Conservation (phyloP, 1,140 invertebrate genomes). For the Helicorthomorpha holstii region DNA sequence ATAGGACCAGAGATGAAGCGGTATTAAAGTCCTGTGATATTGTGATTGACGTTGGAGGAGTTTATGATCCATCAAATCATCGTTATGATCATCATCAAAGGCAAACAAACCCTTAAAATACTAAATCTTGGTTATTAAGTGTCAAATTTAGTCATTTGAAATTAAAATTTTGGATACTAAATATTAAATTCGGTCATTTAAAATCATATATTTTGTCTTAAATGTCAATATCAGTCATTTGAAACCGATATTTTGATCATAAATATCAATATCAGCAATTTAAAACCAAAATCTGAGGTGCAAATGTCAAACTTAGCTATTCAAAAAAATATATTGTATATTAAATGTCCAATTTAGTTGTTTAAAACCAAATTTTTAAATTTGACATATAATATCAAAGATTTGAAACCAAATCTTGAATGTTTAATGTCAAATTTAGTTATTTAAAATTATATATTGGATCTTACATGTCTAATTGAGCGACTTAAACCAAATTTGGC, state of each 20-base stretch:
- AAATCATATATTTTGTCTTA: too few species aligned
- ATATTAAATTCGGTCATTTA: too few species aligned
- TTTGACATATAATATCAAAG: not conserved
- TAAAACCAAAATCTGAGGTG: too few species aligned
- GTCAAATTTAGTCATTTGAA: not conserved
- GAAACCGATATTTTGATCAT: too few species aligned
- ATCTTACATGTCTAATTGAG: too few species aligned
- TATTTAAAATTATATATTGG: not conserved
- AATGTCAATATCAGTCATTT: too few species aligned
- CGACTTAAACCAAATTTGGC: too few species aligned
- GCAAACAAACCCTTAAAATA: conserved; percentile 20
- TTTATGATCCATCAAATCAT: conserved; percentile 55
- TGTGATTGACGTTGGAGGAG: conserved; percentile 89
- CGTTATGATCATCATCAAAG: conserved; percentile 93
- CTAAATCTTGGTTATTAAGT: not conserved
- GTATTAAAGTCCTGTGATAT: conserved; percentile 72
- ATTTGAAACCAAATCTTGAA: not conserved
- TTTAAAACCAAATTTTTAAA: not conserved
- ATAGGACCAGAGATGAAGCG: conserved; percentile 39
- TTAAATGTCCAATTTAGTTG: not conserved
- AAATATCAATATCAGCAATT: too few species aligned
- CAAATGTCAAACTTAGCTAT: too few species aligned
- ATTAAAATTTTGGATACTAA: too few species aligned
- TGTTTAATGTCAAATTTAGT: not conserved
- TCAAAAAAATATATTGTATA: not conserved